Evolutionary conservation across 1,140 invertebrate genomes (phyloP).

Genomic region (Neocloeon triangulifer): DNA sequence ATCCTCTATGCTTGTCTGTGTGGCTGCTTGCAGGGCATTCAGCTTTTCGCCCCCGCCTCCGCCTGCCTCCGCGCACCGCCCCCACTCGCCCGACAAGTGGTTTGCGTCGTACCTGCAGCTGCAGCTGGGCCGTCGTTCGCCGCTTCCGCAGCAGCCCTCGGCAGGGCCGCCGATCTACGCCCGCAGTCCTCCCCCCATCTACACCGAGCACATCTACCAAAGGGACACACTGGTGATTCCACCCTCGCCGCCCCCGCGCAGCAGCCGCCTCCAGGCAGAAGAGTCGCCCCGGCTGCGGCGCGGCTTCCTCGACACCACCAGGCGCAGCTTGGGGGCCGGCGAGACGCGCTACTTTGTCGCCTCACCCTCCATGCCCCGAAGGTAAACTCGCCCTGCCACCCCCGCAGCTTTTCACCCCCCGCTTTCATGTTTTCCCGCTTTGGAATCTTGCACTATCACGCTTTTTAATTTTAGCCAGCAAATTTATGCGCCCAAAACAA

Average conservation of each 20-base stretch:
- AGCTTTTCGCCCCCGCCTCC: slow-evolving; percentile 1
- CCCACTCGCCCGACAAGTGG: slow-evolving; percentile 25
- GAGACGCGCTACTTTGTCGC: slow-evolving; percentile 12
- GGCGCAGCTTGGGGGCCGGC: slow-evolving; percentile 16
- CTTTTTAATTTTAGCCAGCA: too few species aligned
- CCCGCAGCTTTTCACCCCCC: too few species aligned
- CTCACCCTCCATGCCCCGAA: slow-evolving; percentile 29
- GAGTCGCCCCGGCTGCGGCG: slow-evolving; percentile 27
- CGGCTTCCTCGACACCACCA: slow-evolving; percentile 26
- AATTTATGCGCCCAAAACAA: too few species aligned
- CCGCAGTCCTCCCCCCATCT: slow-evolving; percentile 8
- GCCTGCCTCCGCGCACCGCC: neutral
- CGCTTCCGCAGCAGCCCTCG: slow-evolving; percentile 1
- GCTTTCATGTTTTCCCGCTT: slow-evolving; percentile 2
- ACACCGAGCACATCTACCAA: slow-evolving; percentile 8
- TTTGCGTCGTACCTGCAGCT: slow-evolving; percentile 57
- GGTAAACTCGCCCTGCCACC: slow-evolving; percentile 22
- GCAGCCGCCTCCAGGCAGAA: slow-evolving; percentile 24
- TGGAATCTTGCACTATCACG: slow-evolving; percentile 1
- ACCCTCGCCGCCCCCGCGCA: slow-evolving; percentile 27
- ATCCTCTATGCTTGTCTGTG: too few species aligned
- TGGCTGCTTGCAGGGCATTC: too few species aligned
- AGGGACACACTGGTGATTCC: slow-evolving; percentile 7
- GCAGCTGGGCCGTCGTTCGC: slow-evolving; percentile 23
- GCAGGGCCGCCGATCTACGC: slow-evolving; percentile 5